These are phyloP conservation scores for Sorex araneus DNA, from an alignment of 2,113 vertebrate genomes.

Conservation along the genomic window DNA sequence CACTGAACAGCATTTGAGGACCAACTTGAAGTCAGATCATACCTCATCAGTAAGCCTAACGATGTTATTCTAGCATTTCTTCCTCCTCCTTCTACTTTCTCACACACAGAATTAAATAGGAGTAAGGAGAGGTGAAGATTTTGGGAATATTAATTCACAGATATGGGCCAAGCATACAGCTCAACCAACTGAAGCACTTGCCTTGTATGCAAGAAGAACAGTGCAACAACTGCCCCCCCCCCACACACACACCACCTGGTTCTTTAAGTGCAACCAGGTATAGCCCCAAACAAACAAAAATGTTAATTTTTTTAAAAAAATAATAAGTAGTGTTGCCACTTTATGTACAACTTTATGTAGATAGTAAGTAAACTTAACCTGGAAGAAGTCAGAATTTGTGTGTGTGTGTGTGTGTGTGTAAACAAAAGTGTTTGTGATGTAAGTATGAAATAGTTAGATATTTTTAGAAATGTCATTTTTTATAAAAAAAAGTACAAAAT, in stretches of 20 bases:
- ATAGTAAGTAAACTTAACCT: conserved; percentile 10
- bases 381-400: not conserved
- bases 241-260: too few species aligned
- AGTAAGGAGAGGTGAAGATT: not conserved
- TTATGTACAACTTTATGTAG: conserved; percentile 1
- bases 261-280: too few species aligned
- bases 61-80: not conserved
- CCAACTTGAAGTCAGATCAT: not conserved
- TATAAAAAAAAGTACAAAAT: not conserved
- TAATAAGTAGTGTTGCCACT: not conserved
- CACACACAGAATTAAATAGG: not conserved
- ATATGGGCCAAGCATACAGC: not conserved
- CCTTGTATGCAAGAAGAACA: too few species aligned
- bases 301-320: too few species aligned
- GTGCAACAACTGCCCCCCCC: too few species aligned
- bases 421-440: conserved; percentile 35
- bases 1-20: not conserved
- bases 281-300: too few species aligned
- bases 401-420: not conserved
- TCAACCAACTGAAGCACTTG: too few species aligned
- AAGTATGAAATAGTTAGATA: not conserved
- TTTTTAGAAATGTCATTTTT: not conserved
- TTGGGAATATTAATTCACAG: not conserved
- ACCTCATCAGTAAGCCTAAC: not conserved
- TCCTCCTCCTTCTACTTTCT: not conserved